phyloP scores from a whole-genome alignment of 2,113 vertebrate genomes.

The Takifugu bimaculatus region DNA sequence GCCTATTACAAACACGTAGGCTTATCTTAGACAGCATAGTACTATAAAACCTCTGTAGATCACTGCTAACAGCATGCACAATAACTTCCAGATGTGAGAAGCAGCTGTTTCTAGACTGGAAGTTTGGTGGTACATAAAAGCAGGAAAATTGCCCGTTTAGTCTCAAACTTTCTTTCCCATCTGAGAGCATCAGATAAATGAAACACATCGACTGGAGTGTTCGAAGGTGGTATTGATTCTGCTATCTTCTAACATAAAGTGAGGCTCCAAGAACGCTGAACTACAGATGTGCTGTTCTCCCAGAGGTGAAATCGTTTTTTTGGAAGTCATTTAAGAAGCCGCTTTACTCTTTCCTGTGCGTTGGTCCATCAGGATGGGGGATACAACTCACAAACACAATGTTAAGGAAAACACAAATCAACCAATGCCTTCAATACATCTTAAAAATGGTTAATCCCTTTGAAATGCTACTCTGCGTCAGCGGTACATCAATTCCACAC shows the following conservation, averaged over 20 bases:
- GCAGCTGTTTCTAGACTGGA: no score
- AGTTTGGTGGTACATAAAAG: neutral
- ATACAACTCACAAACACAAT: neutral
- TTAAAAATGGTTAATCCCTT: constrained; percentile 16
- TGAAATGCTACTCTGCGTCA: constrained; percentile 3
- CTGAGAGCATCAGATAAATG: neutral
- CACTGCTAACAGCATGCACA: no score
- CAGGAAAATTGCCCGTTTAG: neutral
- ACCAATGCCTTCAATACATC: constrained; percentile 4
- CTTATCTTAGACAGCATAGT: no score
- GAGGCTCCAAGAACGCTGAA: neutral
- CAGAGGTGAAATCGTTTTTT: neutral
- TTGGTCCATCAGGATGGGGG: neutral
- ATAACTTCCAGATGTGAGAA: no score
- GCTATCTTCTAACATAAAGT: neutral
- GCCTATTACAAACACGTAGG: no score
- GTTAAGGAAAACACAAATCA: constrained; percentile 2
- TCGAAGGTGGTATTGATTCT: neutral
- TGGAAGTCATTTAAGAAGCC: no score
- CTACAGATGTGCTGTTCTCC: neutral
- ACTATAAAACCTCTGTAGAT: no score
- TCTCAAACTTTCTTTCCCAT: neutral
- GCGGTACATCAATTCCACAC: constrained; percentile 5
- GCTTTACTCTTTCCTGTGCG: neutral
- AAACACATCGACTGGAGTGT: neutral